A percentile compares a stretch with the other conserved stretches of the same genome.
Conservation (phyloP, 2,888 invertebrate species). For the Philhelius pedissequus region DNA sequence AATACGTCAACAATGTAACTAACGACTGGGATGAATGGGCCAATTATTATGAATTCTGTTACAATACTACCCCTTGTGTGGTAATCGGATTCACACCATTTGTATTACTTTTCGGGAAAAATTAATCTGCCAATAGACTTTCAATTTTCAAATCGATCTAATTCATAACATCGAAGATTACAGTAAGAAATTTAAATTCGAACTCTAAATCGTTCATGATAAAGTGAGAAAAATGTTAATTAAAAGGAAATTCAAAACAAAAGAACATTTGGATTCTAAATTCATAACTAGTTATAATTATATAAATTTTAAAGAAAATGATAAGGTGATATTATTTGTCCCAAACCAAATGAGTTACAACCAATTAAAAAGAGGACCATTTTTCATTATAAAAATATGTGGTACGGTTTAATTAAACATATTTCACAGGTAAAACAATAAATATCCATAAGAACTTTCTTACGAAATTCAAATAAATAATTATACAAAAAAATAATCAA, state of each 20-base stretch:
- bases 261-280: not conserved
- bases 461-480: too few species aligned
- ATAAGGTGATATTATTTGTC: too few species aligned
- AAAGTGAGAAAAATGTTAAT: not conserved
- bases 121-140: not conserved
- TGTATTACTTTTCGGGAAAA: not conserved
- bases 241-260: not conserved
- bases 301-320: too few species aligned
- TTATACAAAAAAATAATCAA: too few species aligned
- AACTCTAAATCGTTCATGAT: not conserved
- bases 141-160: not conserved
- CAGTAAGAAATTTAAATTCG: not conserved
- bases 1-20: not conserved
- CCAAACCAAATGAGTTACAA: too few species aligned
- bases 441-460: too few species aligned
- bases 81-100: not conserved
- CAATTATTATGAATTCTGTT: too few species aligned
- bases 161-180: not conserved
- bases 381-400: too few species aligned
- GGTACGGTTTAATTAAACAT: too few species aligned
- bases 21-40: too few species aligned
- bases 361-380: too few species aligned
- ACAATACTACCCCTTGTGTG: not conserved
- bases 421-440: too few species aligned
- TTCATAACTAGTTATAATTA: not conserved